Evolutionary conservation across 2,888 invertebrate species (phyloP).

Genomic region (Exephanes ischioxanthus): DNA sequence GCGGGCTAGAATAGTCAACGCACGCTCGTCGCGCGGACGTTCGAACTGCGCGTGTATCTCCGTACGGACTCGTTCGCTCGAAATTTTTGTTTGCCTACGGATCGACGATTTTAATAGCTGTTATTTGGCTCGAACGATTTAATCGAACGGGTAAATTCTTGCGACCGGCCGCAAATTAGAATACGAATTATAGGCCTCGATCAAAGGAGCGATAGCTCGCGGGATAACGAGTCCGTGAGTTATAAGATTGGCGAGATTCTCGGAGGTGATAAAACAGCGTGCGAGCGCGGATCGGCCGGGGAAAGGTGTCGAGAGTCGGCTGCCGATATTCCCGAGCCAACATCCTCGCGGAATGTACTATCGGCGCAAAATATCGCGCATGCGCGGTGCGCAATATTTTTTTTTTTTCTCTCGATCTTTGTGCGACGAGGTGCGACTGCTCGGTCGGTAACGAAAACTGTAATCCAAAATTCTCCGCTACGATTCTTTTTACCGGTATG

Average conservation of each 20-base stretch:
- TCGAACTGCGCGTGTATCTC: slow-evolving; percentile 31
- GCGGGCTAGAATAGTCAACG: slow-evolving; percentile 25
- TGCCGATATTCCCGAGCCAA: slow-evolving; percentile 21
- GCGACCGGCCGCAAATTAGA: slow-evolving; percentile 28
- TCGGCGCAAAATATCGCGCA: not conserved
- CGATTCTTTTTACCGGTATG: too few species aligned
- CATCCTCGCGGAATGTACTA: slow-evolving; percentile 2
- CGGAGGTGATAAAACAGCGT: slow-evolving; percentile 42
- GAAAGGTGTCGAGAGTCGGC: slow-evolving; percentile 40
- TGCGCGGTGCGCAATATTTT: not conserved
- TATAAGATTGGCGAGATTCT: slow-evolving; percentile 49
- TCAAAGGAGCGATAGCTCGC: slow-evolving; percentile 37
- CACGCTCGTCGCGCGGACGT: slow-evolving; percentile 48
- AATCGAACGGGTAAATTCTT: slow-evolving; percentile 21
- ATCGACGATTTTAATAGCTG: not conserved
- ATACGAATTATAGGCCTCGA: slow-evolving; percentile 21
- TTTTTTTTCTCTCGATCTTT: not conserved
- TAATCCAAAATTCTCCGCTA: too few species aligned
- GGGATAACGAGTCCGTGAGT: slow-evolving; percentile 21
- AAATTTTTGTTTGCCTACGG: not conserved
- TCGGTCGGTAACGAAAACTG: not conserved
- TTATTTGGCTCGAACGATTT: not conserved
- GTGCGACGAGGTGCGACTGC: not conserved
- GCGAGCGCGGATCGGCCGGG: slow-evolving; percentile 33
- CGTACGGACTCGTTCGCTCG: not conserved